Evolutionary conservation across 2,797 vertebrate species (phyloP), one percentile per base, ranked within the genome.

Genomic region (Falco berigora): DNA sequence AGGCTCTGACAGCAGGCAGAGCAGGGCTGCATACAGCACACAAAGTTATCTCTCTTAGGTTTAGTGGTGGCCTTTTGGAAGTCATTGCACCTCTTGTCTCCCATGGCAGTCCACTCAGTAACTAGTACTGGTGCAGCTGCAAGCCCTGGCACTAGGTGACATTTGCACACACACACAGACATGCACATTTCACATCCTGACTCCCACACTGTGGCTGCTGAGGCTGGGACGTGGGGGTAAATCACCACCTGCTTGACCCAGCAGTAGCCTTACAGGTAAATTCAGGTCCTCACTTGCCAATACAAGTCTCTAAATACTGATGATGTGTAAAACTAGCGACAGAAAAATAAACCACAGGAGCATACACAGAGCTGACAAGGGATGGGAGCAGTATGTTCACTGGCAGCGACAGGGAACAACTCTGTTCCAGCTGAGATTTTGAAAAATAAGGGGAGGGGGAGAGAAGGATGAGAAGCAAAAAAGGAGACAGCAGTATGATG

Each of bases 21-120:
- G 44, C 23, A 67, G 42, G n/a, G 19, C 4, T 38, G 7, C 1
- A 0, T 59, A 59, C 47, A 55, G 22, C 52, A 76, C 36, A 82
- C 0, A 0, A n/a, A 53, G 25, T 56, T 82, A 14, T 49, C 20
- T 69, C 30, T 15, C 34, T 46, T 11, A 46, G 20, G 10, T 72
- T 79, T 94, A 18, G 56, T 81, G 64, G 8, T 17, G 19, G 20
- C 49, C 25, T 81, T 74, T 42, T 84, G 49, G 34, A 61, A 91
- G 15, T 17, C 1, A 7, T 86, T 78, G 80, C 36, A 59, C 50
- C 9, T 75, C 32, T 88, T 80, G 3, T 44, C 17, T 74, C 56
- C 21, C 4, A 4, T 21, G 8, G 21, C 28, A 86, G 6, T 27
- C 20, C 25, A 36, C 6, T 17, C 18, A 28, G 59, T 50, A 64